Evolutionary conservation across 2,113 vertebrate genomes (phyloP), one percentile per base, ranked within the genome.

Genomic region (Tursiops truncatus): DNA sequence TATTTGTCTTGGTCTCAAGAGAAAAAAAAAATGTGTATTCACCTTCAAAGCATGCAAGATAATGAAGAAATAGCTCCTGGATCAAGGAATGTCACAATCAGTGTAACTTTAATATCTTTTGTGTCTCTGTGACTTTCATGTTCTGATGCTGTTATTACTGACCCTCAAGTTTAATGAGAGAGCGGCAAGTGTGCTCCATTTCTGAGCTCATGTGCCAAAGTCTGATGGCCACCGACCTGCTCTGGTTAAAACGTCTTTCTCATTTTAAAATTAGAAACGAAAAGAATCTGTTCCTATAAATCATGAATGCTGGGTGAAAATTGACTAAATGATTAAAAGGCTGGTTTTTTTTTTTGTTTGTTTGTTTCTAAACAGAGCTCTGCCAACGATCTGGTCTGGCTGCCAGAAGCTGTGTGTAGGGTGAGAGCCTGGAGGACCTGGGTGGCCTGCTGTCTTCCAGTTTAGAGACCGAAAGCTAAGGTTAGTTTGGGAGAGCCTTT

Each of bases 261-360:
- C 9, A 62, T 76, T 87, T 81, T 79, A 84, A 83, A 95, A 65
- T 85, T 89, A 77, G 71, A 90, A 84, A 77, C 53, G 26, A 65
- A 79, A 91, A 84, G 3, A 70, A 85, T 71, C 65, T 89, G n/a
- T 95, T 85, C 36, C 38, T 85, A 18, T 93, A 90, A 95, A 79
- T 71, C 14, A 74, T 18, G 15, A 86, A 18, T 90, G 15, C 25
- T 93, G 23, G 9, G 17, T 93, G 33, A 90, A 93, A 93, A 73
- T 50, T 26, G 73, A 80, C n/a, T 73, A 81, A 95, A 50, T 67
- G 7, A 77, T 77, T 56, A 88, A 92, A 80, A 84, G 26, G 7
- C 10, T 28, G 7, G 8, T 28, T 18, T 73, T 1, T 8, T 36
- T 36, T 1, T 36, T 56, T 31, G 3, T 38, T 25, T 38, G 17